Base-by-base conservation (phyloP, 1,140 invertebrate species). In the Scaptodrosophila lebanonensis region DNA sequence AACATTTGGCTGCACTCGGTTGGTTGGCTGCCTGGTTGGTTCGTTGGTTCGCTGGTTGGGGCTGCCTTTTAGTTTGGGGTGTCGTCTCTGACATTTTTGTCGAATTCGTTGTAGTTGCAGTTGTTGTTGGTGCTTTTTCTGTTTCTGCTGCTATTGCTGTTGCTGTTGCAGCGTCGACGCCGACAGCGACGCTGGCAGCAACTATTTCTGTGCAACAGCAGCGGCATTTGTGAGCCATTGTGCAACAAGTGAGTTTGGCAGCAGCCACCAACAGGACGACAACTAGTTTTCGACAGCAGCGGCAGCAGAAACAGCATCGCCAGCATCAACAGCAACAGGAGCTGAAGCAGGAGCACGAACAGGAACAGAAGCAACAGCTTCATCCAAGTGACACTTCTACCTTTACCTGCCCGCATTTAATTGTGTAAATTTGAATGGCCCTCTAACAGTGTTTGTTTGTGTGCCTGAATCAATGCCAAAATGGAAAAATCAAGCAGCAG, bases 171-270 rank as follows among this genome's bases (percentile, higher is more conserved):
- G n/a, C n/a, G n/a, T n/a, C n/a, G n/a, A 12, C 52, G 40, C 18
- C 53, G 35, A 58, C 54, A 39, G 29, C 64, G 42, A 39, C 68
- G 64, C 15, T 33, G 30, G 33, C 48, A 16, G 13, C 49, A 36
- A 36, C 65, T 6, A 38, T 61, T 61, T 59, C 73, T 66, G 73
- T 75, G 73, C 56, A 73, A 79, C 75, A 66, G 54, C 64, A 52
- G 64, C 64, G 63, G 58, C 66, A 42, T 66, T 83, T 36, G 66
- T 56, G 71, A 69, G 58, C 70, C 66, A 83, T 83, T 85, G 83
- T 85, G 83, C 83, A 85, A 85, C 83, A 85, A 85, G 83, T 85
- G 83, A 85, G 83, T 85, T 85, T 82, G 83, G 83, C 83, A 85
- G 65, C 83, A 79, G 73, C 83, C 79, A 68, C 73, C 83, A 85